Conservation (phyloP, 2,888 invertebrate species). For the Drosophila dives region DNA sequence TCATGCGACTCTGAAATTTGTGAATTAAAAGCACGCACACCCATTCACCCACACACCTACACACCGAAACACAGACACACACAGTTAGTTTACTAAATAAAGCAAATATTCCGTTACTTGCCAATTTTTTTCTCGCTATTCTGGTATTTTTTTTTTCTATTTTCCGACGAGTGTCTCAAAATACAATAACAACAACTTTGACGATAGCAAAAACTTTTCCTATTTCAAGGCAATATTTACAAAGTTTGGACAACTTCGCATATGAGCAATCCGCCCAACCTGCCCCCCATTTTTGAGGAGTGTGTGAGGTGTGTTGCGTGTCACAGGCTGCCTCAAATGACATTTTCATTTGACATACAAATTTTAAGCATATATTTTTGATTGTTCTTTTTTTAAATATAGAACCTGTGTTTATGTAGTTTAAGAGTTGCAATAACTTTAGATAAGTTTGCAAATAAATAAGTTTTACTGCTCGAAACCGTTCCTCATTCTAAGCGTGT, state of each 20-base stretch:
- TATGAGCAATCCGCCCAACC: background rate
- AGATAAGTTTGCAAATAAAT: background rate
- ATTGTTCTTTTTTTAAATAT: background rate
- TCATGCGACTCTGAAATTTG: conserved; percentile 44
- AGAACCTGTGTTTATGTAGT: background rate
- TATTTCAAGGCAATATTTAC: conserved; percentile 64
- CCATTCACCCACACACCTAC: conserved; percentile 1
- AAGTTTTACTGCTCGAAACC: background rate
- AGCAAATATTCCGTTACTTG: conserved; percentile 58
- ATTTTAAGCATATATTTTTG: background rate
- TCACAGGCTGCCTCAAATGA: conserved; percentile 25
- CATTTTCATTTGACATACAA: conserved; percentile 46
- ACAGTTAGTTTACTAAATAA: conserved; percentile 57
- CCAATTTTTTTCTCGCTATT: background rate
- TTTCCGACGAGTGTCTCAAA: conserved; percentile 30
- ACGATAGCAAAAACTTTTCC: conserved; percentile 50
- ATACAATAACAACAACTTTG: conserved; percentile 27
- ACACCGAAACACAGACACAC: conserved; percentile 13
- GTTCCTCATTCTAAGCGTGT: background rate
- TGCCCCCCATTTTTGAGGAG: background rate
- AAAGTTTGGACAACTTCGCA: conserved; percentile 50
- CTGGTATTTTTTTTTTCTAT: background rate
- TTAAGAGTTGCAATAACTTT: background rate
- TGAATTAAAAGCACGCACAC: conserved; percentile 53
- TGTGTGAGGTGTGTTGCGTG: background rate